A percentile compares a stretch with the other conserved stretches of the same genome.
These are phyloP conservation scores for Geodia barretti DNA, from an alignment of 37 sponge, comb jelly and placozoan genomes.

Conservation along the genomic window DNA sequence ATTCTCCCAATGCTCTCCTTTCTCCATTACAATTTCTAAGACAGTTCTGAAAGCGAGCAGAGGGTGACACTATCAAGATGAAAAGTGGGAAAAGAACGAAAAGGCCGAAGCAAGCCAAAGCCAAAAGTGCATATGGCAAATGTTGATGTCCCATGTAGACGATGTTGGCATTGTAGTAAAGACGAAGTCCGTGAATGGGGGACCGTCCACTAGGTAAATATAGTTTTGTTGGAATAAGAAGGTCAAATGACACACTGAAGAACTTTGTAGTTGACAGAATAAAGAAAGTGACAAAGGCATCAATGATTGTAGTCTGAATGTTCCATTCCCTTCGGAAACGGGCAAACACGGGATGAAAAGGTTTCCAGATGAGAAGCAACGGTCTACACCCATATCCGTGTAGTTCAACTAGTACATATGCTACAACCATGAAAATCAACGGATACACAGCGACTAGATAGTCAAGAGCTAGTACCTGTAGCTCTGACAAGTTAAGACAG, in stretches of 20 bases:
- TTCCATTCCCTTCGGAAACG: slow-evolving; percentile 28
- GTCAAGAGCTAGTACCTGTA: slow-evolving; percentile 5
- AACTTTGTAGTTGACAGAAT: slow-evolving; percentile 66
- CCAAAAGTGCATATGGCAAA: slow-evolving; percentile 12
- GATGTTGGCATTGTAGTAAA: slow-evolving; percentile 15
- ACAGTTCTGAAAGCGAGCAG: neutral
- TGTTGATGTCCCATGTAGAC: slow-evolving; percentile 13
- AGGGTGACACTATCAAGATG: neutral
- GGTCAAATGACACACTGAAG: slow-evolving; percentile 17
- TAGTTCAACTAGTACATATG: slow-evolving; percentile 13
- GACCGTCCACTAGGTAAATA: slow-evolving; percentile 6
- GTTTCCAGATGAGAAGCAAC: neutral
- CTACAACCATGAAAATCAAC: neutral
- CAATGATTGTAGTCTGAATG: slow-evolving; percentile 31
- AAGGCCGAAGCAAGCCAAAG: slow-evolving; percentile 6
- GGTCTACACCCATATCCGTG: neutral
- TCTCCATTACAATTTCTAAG: neutral
- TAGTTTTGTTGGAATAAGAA: slow-evolving; percentile 28
- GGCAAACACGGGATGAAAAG: neutral
- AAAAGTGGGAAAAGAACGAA: slow-evolving; percentile 19
- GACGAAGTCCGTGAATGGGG: neutral
- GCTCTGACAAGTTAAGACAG: neutral
- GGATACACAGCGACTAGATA: slow-evolving; percentile 18
- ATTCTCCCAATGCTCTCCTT: neutral
- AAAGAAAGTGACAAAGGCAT: slow-evolving; percentile 60